Base-by-base conservation (phyloP, 2,797 vertebrate genomes). In the Coregonus suidteri region DNA sequence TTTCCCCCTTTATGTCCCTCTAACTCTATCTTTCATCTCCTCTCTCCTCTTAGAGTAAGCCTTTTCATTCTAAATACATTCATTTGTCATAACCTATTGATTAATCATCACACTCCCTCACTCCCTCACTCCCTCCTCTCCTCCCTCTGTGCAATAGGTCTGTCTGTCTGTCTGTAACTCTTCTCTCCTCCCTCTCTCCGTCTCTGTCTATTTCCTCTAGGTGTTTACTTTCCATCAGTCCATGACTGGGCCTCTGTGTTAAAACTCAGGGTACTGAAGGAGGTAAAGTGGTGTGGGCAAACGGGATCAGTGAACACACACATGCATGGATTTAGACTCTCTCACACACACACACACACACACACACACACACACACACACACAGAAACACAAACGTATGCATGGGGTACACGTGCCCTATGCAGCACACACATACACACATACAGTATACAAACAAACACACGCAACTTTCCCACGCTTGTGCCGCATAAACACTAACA, bases 1-100 rank as follows among this genome's bases (percentile, higher is more conserved):
- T 79, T 34, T 73, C 74, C 69, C 77, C 70, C 71, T 75, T 41
- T 54, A 52, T 30, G 74, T 3, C 71, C 18, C 82, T 62, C 52
- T n/a, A 16, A 4, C 20, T 53, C 25, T 56, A 11, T 47, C 37
- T 30, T 25, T 37, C 18, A 34, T 30, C 67, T 6, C 34, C 5
- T 13, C 72, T 66, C 1, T 72, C 25, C 62, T 65, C 62, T 65
- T 1, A 25, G 59, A 64, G 59, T 30, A 13, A 4, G 37, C 6
- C 62, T 20, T 7, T 65, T 56, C 54, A 6, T 34, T 37, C 35
- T 31, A 37, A 69, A 37, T 69, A 9, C 15, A 69, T 69, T 14
- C n/a, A 47, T 69, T 69, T 69, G 34, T 69, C 67, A 69, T 37
- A 14, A 37, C 31, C 35, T 69, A 69, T 37, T 41, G 34, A n/a